These are phyloP conservation scores for Monomorium pharaonis DNA, from an alignment of 1,140 invertebrate species.

Conservation along the genomic window DNA sequence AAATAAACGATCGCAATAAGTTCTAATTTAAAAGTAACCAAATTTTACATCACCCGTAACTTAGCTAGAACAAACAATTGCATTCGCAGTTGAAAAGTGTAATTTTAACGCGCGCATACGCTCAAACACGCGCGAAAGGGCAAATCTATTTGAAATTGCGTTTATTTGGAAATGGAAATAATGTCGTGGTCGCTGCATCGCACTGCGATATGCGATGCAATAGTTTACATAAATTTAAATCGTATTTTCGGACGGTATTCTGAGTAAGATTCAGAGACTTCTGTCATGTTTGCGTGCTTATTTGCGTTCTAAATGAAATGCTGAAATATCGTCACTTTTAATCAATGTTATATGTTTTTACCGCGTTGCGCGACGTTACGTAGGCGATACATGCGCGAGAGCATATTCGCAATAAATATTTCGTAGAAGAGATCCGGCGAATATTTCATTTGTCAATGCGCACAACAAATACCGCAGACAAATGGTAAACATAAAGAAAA, in stretches of 20 bases:
- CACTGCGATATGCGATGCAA: conserved; percentile 16
- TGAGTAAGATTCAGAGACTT: conserved; percentile 31
- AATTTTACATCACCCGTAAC: not conserved
- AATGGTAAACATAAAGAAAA: conserved; percentile 13
- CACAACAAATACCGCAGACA: not conserved
- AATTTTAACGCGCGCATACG: not conserved
- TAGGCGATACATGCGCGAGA: not conserved
- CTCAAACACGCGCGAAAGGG: not conserved
- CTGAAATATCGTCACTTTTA: conserved; percentile 4
- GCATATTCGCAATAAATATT: not conserved
- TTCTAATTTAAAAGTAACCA: not conserved
- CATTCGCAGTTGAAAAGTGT: conserved; percentile 4
- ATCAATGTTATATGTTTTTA: not conserved
- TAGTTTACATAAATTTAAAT: conserved; percentile 54
- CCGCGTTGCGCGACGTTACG: not conserved
- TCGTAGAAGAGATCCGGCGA: not conserved
- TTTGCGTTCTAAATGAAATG: conserved; percentile 8
- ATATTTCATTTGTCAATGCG: not conserved
- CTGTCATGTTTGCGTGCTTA: not conserved
- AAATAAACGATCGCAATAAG: not conserved
- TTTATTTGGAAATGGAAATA: conserved; percentile 42
- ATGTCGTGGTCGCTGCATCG: not conserved
- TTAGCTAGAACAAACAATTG: conserved; percentile 36
- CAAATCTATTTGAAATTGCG: conserved; percentile 48
- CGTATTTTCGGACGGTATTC: not conserved